Evolutionary conservation across 2,888 invertebrate genomes (phyloP), one percentile per base, ranked within the genome.

Genomic region (Malachius bipustulatus): DNA sequence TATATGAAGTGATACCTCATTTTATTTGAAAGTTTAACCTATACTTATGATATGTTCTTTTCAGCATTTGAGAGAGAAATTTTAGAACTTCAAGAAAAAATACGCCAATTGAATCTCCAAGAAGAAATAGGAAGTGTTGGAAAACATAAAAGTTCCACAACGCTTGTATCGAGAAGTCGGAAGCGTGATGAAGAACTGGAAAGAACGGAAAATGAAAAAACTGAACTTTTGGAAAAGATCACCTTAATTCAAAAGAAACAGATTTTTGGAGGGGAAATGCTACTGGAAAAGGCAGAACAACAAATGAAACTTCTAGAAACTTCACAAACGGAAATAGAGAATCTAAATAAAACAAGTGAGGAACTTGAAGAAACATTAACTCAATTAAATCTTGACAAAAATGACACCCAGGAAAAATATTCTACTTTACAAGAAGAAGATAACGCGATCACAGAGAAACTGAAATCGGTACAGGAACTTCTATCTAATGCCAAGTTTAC

Each of bases 251-350:
- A 96, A 60, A 85, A 84, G 38, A 93, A 93, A 61, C 89, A 97
- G 35, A 72, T 97, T 13, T 84, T 96, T 0, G 97, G 97, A 0
- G 97, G 97, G 0, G 96, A 94, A 64, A 96, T 97, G 64, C 70
- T 97, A 4, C 66, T 96, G 39, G 93, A 94, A 57, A 94, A 93
- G 57, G 91, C 91, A 0, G 88, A 93, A 55, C 76, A 83, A 0
- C 94, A 96, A 57, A 81, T 90, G 32, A 68, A 75, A 32, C 66
- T 94, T 33, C 66, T 96, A 32, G 88, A 88, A 44, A 82, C 82
- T 40, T 85, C 89, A 0, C 79, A 85, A 4, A 63, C 71, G 19
- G 85, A 89, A 58, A 60, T 89, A 31, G 80, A 83, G 47, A 70
- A 73, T 49, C 65, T 87, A 10, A 73, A 76, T 36, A 70, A 74